These are phyloP conservation scores for Orchestes rusci DNA, from an alignment of 2,888 invertebrate species.

Conservation along the genomic window DNA sequence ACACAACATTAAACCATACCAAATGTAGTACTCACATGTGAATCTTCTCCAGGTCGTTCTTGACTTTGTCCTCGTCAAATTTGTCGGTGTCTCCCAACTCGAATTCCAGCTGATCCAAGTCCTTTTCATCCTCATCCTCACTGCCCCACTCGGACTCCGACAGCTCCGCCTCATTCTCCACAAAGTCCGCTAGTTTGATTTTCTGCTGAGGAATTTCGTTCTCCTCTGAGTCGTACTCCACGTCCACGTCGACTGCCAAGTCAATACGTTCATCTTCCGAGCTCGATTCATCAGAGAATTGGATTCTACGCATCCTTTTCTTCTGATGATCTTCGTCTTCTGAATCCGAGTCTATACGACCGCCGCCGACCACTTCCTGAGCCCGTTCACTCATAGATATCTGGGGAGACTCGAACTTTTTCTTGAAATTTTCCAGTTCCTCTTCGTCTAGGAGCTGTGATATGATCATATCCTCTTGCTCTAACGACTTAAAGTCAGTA, in stretches of 20 bases:
- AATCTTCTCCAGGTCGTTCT: conserved; percentile 72
- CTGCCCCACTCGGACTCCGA: conserved; percentile 88
- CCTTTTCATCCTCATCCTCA: conserved; percentile 79
- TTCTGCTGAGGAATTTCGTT: conserved; percentile 52
- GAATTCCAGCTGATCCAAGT: conserved; percentile 69
- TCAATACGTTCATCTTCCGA: conserved; percentile 38
- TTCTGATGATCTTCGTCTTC: conserved; percentile 34
- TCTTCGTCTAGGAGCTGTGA: conserved; percentile 38
- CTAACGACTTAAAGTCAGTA: conserved; percentile 12
- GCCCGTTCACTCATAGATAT: neutral
- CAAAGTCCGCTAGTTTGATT: conserved; percentile 58
- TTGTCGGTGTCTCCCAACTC: conserved; percentile 82
- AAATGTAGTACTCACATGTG: conserved; percentile 60
- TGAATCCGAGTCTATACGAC: conserved; percentile 34
- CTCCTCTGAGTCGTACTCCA: conserved; percentile 73
- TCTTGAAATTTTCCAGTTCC: conserved; percentile 37
- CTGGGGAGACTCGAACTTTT: conserved; percentile 34
- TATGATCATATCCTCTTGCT: conserved; percentile 37
- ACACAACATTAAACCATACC: conserved; percentile 2
- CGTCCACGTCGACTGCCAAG: conserved; percentile 40
- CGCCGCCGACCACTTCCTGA: conserved; percentile 31
- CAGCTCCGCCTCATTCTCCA: conserved; percentile 87
- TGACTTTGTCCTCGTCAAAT: conserved; percentile 71
- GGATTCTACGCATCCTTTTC: too few relatives aligned
- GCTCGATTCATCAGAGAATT: conserved; percentile 42